Percentiles rank a stretch among this genome's conserved stretches.
Conservation (phyloP, 1,140 invertebrate genomes). For the Diachasmimorpha longicaudata region DNA sequence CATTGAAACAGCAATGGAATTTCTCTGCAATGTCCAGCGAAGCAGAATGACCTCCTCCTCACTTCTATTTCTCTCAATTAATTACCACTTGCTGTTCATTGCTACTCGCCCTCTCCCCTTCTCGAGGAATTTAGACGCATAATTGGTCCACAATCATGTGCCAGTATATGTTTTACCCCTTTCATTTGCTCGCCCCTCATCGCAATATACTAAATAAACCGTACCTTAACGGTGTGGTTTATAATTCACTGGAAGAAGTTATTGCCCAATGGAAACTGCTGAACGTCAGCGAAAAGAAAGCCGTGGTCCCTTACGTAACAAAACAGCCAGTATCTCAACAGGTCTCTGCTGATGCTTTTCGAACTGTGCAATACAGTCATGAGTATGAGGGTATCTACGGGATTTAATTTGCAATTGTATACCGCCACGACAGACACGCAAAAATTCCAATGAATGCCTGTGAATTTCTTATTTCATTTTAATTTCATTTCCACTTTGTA, state of each 20-base stretch:
- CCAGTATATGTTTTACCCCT: not conserved
- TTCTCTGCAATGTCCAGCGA: not conserved
- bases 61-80: not conserved
- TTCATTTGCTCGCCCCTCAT: not conserved
- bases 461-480: not conserved
- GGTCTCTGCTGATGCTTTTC: constrained; percentile 3
- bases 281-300: constrained; percentile 29
- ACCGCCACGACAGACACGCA: not conserved
- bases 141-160: not conserved
- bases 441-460: not conserved
- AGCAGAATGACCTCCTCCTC: not conserved
- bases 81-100: not conserved
- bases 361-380: constrained; percentile 7
- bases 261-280: constrained; percentile 26
- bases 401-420: not conserved
- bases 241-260: not conserved
- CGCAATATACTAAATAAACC: not conserved
- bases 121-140: not conserved
- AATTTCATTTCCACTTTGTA: not conserved
- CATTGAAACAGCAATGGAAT: not conserved
- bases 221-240: not conserved
- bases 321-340: not conserved
- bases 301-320: constrained; percentile 23
- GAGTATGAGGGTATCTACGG: not conserved
- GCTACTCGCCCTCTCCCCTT: not conserved